A percentile compares a stretch with the other conserved stretches of the same genome.
Evolutionary conservation across 2,797 vertebrate species (phyloP).

Genomic region (Neosalanx taihuensis): DNA sequence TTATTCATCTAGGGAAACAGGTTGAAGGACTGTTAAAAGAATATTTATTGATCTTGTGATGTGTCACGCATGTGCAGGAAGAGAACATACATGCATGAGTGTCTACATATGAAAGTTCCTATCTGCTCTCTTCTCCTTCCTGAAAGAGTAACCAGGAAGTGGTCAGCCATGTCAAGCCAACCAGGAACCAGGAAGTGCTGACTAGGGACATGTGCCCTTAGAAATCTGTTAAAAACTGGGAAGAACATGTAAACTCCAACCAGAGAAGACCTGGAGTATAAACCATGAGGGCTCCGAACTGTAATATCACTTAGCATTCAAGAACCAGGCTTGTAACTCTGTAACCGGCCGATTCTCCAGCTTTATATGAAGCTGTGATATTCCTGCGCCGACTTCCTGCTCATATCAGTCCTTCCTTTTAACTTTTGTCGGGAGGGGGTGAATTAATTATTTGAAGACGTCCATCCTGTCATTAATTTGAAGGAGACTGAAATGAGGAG

Average conservation of each 20-base stretch:
- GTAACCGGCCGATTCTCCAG: constrained; percentile 43
- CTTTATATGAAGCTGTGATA: constrained; percentile 50
- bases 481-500: constrained; percentile 51
- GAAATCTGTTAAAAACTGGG: not conserved
- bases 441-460: constrained; percentile 63
- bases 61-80: too few relatives aligned
- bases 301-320: constrained; percentile 52
- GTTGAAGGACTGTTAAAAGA: not conserved
- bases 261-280: not conserved
- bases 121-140: too few relatives aligned
- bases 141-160: too few relatives aligned
- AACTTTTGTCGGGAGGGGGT: constrained; percentile 51
- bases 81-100: too few relatives aligned
- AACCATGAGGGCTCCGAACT: too few relatives aligned
- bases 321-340: constrained; percentile 48
- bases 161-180: too few relatives aligned
- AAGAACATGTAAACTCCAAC: too few relatives aligned
- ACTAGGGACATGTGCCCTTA: too few relatives aligned
- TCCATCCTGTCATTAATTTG: constrained; percentile 60
- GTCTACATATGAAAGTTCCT: too few relatives aligned
- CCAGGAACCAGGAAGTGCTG: too few relatives aligned
- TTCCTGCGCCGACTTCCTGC: constrained; percentile 37
- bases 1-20: constrained; percentile 58
- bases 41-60: too few relatives aligned
- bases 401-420: constrained; percentile 47